A percentile compares a stretch with the other conserved stretches of the same genome.
phyloP scores from a whole-genome alignment of 1,140 invertebrate species.

The Apis laboriosa region DNA sequence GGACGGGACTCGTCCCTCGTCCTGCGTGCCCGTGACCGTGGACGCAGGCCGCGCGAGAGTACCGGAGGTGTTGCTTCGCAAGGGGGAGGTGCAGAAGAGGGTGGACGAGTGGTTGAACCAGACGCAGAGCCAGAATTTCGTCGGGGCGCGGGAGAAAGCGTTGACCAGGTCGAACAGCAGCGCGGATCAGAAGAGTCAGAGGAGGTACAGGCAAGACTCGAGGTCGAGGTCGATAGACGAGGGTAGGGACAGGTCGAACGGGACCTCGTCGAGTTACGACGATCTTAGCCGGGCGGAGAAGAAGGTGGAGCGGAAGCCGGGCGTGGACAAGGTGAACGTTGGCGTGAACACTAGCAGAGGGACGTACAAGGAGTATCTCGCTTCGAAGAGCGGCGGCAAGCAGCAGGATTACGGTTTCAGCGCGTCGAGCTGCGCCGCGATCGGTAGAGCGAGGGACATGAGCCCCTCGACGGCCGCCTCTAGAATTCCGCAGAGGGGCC shows the following conservation, averaged over 20 bases:
- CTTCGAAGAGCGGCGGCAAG: constrained; percentile 50
- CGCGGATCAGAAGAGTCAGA: constrained; percentile 66
- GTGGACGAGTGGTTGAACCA: constrained; percentile 74
- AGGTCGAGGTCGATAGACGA: constrained; percentile 63
- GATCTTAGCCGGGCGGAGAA: constrained; percentile 61
- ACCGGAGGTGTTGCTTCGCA: constrained; percentile 64
- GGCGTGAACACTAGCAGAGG: constrained; percentile 61
- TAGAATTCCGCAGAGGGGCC: constrained; percentile 65
- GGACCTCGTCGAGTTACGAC: constrained; percentile 69
- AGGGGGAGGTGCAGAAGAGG: constrained; percentile 73
- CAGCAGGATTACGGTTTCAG: constrained; percentile 65
- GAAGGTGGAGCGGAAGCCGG: constrained; percentile 45
- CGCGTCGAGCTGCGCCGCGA: constrained; percentile 11
- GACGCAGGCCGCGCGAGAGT: constrained; percentile 35
- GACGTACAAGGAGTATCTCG: constrained; percentile 69
- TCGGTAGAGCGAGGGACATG: constrained; percentile 45
- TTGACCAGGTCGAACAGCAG: constrained; percentile 72
- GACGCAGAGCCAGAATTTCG: constrained; percentile 68
- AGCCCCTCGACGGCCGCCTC: constrained; percentile 46
- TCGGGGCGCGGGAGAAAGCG: constrained; percentile 46
- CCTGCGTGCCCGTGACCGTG: neutral
- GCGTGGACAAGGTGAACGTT: constrained; percentile 56
- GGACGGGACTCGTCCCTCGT: neutral
- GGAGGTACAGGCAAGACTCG: constrained; percentile 62
- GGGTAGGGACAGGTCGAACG: constrained; percentile 56